These are phyloP conservation scores for Antennarius striatus DNA, from an alignment of 2,113 vertebrate genomes.

Conservation along the genomic window DNA sequence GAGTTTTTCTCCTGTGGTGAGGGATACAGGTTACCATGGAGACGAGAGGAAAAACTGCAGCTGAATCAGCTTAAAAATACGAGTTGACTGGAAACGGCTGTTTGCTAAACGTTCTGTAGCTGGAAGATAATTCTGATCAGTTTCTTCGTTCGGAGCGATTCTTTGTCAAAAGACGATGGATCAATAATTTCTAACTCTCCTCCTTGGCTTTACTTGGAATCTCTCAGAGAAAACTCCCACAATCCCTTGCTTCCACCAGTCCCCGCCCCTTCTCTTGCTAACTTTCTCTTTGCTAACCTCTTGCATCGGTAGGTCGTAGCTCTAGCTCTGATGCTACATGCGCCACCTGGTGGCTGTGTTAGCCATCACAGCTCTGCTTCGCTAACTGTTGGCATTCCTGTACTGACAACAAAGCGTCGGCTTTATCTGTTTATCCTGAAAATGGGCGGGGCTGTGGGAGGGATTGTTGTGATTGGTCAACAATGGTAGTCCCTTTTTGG, in stretches of 20 bases:
- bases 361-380: slow-evolving; percentile 63
- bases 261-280: slow-evolving; percentile 24
- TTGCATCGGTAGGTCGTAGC: slow-evolving; percentile 66
- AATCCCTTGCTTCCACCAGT: slow-evolving; percentile 37
- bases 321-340: slow-evolving; percentile 64
- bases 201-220: neutral
- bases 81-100: too few relatives aligned
- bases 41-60: neutral
- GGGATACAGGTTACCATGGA: neutral
- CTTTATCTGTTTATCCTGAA: slow-evolving; percentile 80
- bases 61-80: too few relatives aligned
- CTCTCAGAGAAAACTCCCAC: slow-evolving; percentile 54
- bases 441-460: slow-evolving; percentile 6
- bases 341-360: slow-evolving; percentile 61
- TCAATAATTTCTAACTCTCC: too few relatives aligned
- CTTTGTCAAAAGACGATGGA: too few relatives aligned
- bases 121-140: neutral
- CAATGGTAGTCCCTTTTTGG: slow-evolving; percentile 1
- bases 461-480: neutral
- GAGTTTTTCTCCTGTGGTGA: slow-evolving; percentile 29
- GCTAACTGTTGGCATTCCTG: slow-evolving; percentile 32
- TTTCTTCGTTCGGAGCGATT: neutral
- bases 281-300: slow-evolving; percentile 58
- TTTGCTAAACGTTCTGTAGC: neutral
- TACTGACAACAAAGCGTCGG: slow-evolving; percentile 27